Conservation (phyloP, 2,888 invertebrate genomes). For the Anticlea derivata region DNA sequence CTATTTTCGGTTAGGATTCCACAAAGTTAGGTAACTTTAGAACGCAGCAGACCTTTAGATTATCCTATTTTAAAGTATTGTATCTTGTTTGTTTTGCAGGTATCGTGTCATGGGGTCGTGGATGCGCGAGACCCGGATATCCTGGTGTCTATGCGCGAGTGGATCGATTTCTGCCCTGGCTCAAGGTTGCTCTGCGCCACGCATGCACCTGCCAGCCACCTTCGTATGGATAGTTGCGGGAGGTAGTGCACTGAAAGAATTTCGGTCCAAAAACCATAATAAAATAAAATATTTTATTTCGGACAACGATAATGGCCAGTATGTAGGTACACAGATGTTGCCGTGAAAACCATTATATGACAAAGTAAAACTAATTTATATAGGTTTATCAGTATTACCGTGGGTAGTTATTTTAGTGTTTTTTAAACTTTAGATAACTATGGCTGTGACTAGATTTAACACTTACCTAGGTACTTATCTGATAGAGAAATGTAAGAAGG, state of each 20-base stretch:
- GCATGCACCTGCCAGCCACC: conserved; percentile 73
- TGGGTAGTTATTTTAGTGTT: background rate
- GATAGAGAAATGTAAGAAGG: too few species aligned
- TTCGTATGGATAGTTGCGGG: conserved; percentile 17
- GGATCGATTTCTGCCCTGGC: conserved; percentile 72
- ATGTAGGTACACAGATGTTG: too few species aligned
- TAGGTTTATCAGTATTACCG: conserved; percentile 27
- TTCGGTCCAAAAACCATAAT: conserved; percentile 2
- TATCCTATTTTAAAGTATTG: too few species aligned
- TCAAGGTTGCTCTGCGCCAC: conserved; percentile 68
- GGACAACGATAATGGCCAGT: too few species aligned
- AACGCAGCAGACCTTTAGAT: too few species aligned
- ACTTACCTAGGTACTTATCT: background rate
- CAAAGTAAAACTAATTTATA: background rate
- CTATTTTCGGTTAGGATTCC: too few species aligned
- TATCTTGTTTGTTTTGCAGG: conserved; percentile 70
- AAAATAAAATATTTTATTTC: too few species aligned
- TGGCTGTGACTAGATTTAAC: conserved; percentile 33
- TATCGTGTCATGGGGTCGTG: conserved; percentile 91
- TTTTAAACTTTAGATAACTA: conserved; percentile 4
- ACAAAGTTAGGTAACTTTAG: too few species aligned
- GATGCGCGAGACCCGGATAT: conserved; percentile 87
- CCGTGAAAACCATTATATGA: too few species aligned
- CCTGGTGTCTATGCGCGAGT: conserved; percentile 77
- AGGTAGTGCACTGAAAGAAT: background rate